Conservation (phyloP, 2,113 vertebrate genomes). For the crab-eating macaque (Macaca fascicularis) region T2T-MFA8v1.1 NC_088380.1:24954001-24954500, state of each 20-base stretch:
- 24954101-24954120: background rate
- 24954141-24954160: background rate
- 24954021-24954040: background rate
- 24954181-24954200: slow-evolving; percentile 64
- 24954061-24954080: background rate
- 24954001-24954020: background rate
- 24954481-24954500: background rate
- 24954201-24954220: slow-evolving; percentile 66
- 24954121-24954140: background rate
- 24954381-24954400: background rate
- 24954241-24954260: slow-evolving; percentile 56
- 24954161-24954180: slow-evolving; percentile 55
- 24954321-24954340: slow-evolving; percentile 2
- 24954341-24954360: background rate
- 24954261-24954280: slow-evolving; percentile 62
- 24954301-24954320: slow-evolving; percentile 65
- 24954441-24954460: background rate
- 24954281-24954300: slow-evolving; percentile 43
- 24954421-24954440: background rate
- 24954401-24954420: background rate
- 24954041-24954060: background rate
- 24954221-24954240: slow-evolving; percentile 69
- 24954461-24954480: background rate
- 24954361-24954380: background rate
- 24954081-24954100: background rate